Conservation (phyloP, 2,113 vertebrate genomes). For the Cinclus mexicanus region DNA sequence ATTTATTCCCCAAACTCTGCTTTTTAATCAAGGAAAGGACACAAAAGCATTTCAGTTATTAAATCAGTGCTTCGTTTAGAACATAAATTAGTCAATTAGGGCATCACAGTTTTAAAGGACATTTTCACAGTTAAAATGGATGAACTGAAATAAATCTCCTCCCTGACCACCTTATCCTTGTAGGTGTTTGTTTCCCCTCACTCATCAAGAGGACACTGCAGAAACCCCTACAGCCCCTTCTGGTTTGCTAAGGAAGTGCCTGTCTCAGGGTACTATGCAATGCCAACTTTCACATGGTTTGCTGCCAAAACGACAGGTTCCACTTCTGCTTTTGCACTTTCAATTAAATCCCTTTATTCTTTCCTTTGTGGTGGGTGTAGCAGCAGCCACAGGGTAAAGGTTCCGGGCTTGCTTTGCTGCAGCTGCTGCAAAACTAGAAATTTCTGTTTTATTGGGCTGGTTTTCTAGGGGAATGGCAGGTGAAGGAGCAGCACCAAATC, state of each 20-base stretch:
- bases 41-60: neutral
- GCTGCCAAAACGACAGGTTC: neutral
- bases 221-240: neutral
- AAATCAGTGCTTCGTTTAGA: neutral
- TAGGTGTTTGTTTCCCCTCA: neutral
- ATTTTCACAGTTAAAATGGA: neutral
- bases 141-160: neutral
- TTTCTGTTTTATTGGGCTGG: neutral
- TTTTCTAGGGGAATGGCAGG: neutral
- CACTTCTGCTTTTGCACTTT: neutral
- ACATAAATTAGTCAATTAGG: neutral
- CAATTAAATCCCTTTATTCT: neutral
- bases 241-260: neutral
- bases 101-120: neutral
- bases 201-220: neutral
- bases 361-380: neutral
- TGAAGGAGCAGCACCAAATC: neutral
- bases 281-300: neutral
- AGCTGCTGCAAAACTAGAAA: neutral
- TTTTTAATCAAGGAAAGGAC: neutral
- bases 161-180: neutral
- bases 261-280: neutral
- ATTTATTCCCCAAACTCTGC: neutral
- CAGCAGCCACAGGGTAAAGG: neutral
- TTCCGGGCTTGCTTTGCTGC: neutral